Conservation (phyloP, 2,888 invertebrate species). For the Sminthurides aquaticus region DNA sequence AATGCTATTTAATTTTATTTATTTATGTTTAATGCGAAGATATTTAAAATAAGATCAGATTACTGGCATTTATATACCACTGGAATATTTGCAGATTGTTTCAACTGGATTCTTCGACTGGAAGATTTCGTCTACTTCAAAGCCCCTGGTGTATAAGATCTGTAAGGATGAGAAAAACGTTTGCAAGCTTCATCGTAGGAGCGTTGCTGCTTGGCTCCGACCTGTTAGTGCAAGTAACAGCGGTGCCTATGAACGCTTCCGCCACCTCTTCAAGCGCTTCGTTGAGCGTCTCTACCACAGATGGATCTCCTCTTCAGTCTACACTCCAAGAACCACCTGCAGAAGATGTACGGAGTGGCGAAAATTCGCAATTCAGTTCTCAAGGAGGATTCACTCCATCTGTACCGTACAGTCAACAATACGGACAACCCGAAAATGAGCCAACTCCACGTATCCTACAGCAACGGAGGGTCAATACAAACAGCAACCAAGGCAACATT, state of each 20-base stretch:
- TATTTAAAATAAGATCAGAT: too few species aligned
- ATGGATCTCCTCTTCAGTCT: background rate
- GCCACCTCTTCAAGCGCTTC: background rate
- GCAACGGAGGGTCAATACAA: background rate
- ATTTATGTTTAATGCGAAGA: too few species aligned
- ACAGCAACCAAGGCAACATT: background rate
- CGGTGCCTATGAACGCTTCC: background rate
- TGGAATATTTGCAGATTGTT: too few species aligned
- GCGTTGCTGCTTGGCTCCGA: background rate
- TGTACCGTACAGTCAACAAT: background rate
- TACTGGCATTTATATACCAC: too few species aligned
- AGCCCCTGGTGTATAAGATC: too few species aligned
- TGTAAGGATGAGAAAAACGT: background rate
- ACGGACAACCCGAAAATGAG: background rate
- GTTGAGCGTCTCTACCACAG: background rate
- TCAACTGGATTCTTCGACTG: too few species aligned
- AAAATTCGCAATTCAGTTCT: background rate
- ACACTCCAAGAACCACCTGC: background rate
- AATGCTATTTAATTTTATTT: too few species aligned
- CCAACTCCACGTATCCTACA: background rate
- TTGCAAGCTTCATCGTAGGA: background rate
- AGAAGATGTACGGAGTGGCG: background rate
- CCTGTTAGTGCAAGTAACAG: background rate
- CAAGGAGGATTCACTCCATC: background rate
- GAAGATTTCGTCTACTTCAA: too few species aligned